These are phyloP conservation scores for Microplitis mediator DNA, from an alignment of 1,140 invertebrate species.

Conservation along the genomic window DNA sequence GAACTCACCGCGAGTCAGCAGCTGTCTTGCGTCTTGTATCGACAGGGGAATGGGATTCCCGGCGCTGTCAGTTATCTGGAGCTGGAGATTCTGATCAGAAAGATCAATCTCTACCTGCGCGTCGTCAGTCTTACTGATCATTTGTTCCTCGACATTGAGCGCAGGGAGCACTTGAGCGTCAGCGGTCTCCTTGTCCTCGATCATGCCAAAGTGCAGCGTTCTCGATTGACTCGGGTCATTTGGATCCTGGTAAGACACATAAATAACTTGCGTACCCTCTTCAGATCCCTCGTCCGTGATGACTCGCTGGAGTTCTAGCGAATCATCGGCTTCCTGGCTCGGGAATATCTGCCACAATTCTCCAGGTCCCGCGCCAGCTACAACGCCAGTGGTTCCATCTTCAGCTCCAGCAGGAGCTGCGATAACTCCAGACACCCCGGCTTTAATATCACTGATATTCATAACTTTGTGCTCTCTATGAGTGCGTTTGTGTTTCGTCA, in stretches of 20 bases:
- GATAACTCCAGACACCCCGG: slow-evolving; percentile 31
- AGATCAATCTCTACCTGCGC: slow-evolving; percentile 41
- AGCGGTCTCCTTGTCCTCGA: slow-evolving; percentile 45
- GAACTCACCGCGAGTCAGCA: slow-evolving; percentile 62
- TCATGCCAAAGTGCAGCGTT: slow-evolving; percentile 56
- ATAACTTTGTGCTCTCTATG: slow-evolving; percentile 47
- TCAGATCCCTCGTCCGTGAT: slow-evolving; percentile 42
- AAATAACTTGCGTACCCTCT: slow-evolving; percentile 59
- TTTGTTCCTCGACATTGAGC: slow-evolving; percentile 39
- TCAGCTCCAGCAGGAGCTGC: too few species aligned
- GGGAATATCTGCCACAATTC: slow-evolving; percentile 56
- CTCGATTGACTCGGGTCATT: slow-evolving; percentile 53
- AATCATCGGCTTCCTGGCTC: slow-evolving; percentile 40
- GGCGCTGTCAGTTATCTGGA: slow-evolving; percentile 69
- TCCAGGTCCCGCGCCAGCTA: slow-evolving; percentile 27
- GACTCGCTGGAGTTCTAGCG: slow-evolving; percentile 40
- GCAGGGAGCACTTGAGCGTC: slow-evolving; percentile 37
- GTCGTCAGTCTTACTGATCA: slow-evolving; percentile 36
- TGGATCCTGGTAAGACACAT: slow-evolving; percentile 62
- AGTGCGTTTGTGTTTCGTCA: slow-evolving; percentile 69
- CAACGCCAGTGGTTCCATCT: too few species aligned
- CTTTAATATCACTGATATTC: slow-evolving; percentile 40
- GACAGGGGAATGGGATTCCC: slow-evolving; percentile 73
- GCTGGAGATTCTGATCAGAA: slow-evolving; percentile 51
- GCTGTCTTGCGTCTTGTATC: slow-evolving; percentile 67